Percentiles rank a stretch among this genome's conserved stretches.
Evolutionary conservation across 1,140 invertebrate genomes (phyloP).

Genomic region (Holcopasites calliopsidis): DNA sequence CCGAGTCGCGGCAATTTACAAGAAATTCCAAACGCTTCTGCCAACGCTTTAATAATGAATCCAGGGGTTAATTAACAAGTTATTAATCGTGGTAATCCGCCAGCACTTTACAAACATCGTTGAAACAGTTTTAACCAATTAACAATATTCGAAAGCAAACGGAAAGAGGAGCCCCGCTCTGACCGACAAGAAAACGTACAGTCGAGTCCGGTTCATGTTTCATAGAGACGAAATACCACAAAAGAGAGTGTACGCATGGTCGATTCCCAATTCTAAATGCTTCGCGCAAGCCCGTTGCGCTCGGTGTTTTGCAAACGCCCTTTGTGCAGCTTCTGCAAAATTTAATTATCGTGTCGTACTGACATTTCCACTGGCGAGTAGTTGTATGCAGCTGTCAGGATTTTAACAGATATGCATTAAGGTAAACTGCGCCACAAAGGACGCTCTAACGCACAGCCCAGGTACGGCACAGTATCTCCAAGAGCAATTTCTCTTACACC

Average conservation of each 20-base stretch:
- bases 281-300: neutral
- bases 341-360: constrained; percentile 21
- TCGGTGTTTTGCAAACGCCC: neutral
- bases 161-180: too few species aligned
- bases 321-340: neutral
- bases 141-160: neutral
- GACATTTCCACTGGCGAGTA: neutral
- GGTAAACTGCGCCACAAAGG: neutral
- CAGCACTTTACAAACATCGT: too few species aligned
- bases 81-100: too few species aligned
- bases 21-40: neutral
- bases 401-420: neutral
- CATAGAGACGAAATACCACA: neutral
- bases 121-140: too few species aligned
- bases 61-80: neutral
- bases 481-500: too few species aligned
- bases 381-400: neutral
- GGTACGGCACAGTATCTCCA: too few species aligned
- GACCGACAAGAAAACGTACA: neutral
- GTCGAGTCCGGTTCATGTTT: neutral
- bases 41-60: neutral
- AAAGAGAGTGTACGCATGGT: neutral
- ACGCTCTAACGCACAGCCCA: neutral
- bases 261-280: neutral
- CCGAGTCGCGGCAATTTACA: neutral